Conservation (phyloP, 2,888 invertebrate genomes). For the Netelia melanura region DNA sequence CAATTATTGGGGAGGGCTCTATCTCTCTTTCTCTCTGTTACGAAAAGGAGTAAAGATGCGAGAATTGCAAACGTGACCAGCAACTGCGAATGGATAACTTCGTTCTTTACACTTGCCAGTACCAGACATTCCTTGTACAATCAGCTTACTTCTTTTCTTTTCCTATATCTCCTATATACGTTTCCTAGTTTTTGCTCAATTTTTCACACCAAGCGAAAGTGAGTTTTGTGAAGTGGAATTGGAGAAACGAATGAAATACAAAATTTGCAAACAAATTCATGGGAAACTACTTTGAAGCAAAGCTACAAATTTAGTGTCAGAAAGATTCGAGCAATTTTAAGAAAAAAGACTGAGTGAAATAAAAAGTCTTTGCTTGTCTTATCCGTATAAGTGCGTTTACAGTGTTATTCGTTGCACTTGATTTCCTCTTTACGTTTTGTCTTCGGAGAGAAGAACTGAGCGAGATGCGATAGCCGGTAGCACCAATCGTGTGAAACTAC, state of each 20-base stretch:
- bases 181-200: too few species aligned
- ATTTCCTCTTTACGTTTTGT: constrained; percentile 36
- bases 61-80: neutral
- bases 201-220: too few species aligned
- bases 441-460: neutral
- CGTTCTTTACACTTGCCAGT: neutral
- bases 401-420: constrained; percentile 39
- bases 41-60: constrained; percentile 17
- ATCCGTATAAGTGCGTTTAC: neutral
- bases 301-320: too few species aligned
- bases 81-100: constrained; percentile 8
- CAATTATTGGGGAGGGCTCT: constrained; percentile 44
- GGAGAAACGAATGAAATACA: too few species aligned
- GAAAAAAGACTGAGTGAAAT: too few species aligned
- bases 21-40: constrained; percentile 30
- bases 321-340: too few species aligned
- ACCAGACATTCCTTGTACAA: too few species aligned
- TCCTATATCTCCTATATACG: too few species aligned
- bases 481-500: neutral
- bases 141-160: too few species aligned
- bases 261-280: too few species aligned
- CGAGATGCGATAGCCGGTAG: constrained; percentile 1
- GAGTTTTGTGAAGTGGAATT: too few species aligned
- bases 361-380: neutral
- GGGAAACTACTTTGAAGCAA: too few species aligned